These are phyloP conservation scores for Notoglanidium macrostoma DNA, from an alignment of 2,797 vertebrate genomes.

Conservation along the genomic window DNA sequence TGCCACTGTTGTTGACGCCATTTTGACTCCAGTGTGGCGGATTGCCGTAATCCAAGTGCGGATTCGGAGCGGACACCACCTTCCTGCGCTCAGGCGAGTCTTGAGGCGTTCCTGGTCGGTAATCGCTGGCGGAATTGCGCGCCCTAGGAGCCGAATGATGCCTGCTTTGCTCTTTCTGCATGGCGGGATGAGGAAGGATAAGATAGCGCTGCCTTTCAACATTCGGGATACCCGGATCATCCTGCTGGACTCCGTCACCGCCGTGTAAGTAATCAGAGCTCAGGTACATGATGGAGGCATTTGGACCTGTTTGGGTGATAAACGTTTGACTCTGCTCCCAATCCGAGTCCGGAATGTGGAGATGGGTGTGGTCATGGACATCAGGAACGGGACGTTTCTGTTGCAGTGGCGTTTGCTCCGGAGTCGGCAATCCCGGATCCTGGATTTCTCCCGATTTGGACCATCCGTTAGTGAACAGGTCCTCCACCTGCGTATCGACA, in stretches of 20 bases:
- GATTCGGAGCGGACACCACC: conserved; percentile 88
- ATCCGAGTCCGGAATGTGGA: conserved; percentile 73
- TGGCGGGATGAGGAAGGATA: conserved; percentile 64
- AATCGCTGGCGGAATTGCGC: conserved; percentile 83
- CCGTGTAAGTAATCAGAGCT: conserved; percentile 79
- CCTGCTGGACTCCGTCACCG: conserved; percentile 72
- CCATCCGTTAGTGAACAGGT: conserved; percentile 89
- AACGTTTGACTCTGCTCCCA: conserved; percentile 91
- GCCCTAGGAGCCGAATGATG: conserved; percentile 63
- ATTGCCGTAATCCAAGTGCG: conserved; percentile 81
- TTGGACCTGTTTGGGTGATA: conserved; percentile 77
- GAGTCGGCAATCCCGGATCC: conserved; percentile 91
- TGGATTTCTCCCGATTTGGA: conserved; percentile 81
- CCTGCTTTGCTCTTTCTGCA: conserved; percentile 72
- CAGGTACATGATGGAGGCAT: conserved; percentile 78
- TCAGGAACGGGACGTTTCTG: conserved; percentile 82
- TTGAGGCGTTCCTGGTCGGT: conserved; percentile 83
- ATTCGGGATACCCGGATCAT: conserved; percentile 72
- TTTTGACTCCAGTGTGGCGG: conserved; percentile 83
- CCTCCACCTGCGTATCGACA: conserved; percentile 77
- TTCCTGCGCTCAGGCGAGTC: conserved; percentile 88
- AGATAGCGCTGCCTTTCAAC: conserved; percentile 82
- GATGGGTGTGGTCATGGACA: conserved; percentile 51
- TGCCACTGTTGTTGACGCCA: conserved; percentile 84
- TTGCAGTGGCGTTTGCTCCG: conserved; percentile 93